Base-by-base conservation (phyloP, 2,113 vertebrate species). In the Cyrtonyx montezumae region DNA sequence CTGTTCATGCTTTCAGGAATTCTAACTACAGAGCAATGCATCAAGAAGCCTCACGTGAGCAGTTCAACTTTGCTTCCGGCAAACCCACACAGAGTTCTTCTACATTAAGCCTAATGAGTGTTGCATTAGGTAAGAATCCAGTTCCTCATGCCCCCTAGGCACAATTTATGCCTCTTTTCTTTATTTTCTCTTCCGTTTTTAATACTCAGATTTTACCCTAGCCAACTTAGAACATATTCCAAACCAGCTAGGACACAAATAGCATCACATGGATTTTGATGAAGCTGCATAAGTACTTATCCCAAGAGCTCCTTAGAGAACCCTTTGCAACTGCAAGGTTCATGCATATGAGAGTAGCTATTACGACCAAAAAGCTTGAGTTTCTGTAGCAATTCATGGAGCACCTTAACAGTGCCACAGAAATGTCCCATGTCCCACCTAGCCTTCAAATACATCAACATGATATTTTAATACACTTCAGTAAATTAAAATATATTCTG, bases 101-200 rank as follows among this genome's bases (percentile, higher is more conserved):
- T 69, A 21, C 88, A 79, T 87, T 77, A 91, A 92, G 55, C 25
- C 53, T 79, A 87, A 73, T 82, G 55, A 87, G 75, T 66, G 67
- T 84, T 81, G 37, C 70, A 70, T 84, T 77, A 94, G 84, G 87
- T 78, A 84, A 87, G 58, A 94, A 76, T 93, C 91, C 91, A 93
- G 81, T 87, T 74, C 34, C 75, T 82, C 59, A 66, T 58, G 61
- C 66, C 61, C 40, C 46, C 49, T 30, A 87, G 76, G 42, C 56
- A 89, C 18, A 68, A 1, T 46, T 86, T 65, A 58, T 93, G 22
- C 61, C 43, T 61, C 55, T 74, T 45, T 87, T 88, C 49, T 89
- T 94, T 86, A 80, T 85, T 91, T 80, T 87, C 11, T 89, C 65
- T 79, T 53, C 28, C 71, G 46, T 91, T 77, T 74, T 94, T 85